Conservation (phyloP, 2,113 vertebrate species). For the Scytalopus superciliaris region DNA sequence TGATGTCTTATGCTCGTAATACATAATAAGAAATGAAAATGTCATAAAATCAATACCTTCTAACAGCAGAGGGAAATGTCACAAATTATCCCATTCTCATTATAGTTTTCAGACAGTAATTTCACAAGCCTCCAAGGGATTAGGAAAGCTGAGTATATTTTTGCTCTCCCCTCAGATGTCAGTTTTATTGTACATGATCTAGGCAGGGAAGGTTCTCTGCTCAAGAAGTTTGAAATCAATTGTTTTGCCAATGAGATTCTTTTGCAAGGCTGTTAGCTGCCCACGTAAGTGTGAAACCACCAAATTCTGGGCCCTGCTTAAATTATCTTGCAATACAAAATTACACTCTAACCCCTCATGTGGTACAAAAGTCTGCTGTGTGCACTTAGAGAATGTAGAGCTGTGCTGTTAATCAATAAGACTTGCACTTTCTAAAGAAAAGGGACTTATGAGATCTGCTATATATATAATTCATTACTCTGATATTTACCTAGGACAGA, state of each 20-base stretch:
- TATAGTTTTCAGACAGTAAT: constrained; percentile 64
- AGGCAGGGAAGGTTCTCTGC: constrained; percentile 1
- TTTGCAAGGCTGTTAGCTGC: not conserved
- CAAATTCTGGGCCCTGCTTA: not conserved
- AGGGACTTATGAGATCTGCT: not conserved
- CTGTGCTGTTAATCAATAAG: not conserved
- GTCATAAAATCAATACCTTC: constrained; percentile 68
- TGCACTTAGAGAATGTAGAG: not conserved
- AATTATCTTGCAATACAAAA: constrained; percentile 4
- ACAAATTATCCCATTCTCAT: constrained; percentile 69
- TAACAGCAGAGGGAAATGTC: constrained; percentile 66
- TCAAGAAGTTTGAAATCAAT: constrained; percentile 49
- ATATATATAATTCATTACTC: not conserved
- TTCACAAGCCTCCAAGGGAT: constrained; percentile 59
- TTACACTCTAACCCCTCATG: not conserved
- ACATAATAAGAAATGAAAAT: constrained; percentile 58
- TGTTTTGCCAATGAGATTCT: constrained; percentile 26
- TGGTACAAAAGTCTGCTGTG: not conserved
- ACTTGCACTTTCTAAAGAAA: not conserved
- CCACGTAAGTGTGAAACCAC: constrained; percentile 14
- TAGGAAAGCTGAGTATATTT: constrained; percentile 34
- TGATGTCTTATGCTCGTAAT: constrained; percentile 25
- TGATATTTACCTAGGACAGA: not conserved
- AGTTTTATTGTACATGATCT: constrained; percentile 52
- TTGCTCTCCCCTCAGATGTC: constrained; percentile 34